These are phyloP conservation scores for Phasia obesa DNA, from an alignment of 2,888 invertebrate species.

Conservation along the genomic window DNA sequence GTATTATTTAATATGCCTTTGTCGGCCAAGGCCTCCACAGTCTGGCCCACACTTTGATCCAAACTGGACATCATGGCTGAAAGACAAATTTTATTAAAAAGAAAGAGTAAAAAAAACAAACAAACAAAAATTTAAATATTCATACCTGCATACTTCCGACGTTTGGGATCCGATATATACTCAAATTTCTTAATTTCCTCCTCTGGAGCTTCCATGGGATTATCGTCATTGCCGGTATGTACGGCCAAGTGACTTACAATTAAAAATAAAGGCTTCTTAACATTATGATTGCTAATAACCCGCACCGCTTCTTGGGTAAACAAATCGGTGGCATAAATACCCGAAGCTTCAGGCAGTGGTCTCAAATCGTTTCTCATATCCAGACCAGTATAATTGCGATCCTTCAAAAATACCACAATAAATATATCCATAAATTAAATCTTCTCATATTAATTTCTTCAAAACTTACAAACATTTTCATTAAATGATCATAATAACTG, in stretches of 20 bases:
- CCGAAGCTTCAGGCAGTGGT: slow-evolving; percentile 84
- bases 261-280: slow-evolving; percentile 88
- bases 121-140: background rate
- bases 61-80: slow-evolving; percentile 92
- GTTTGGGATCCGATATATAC: slow-evolving; percentile 86
- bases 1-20: slow-evolving; percentile 91
- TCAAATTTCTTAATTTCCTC: slow-evolving; percentile 87
- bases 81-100: background rate
- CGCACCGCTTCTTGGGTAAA: slow-evolving; percentile 86
- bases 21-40: slow-evolving; percentile 87
- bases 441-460: background rate
- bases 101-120: background rate
- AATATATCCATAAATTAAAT: background rate
- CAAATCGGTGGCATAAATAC: slow-evolving; percentile 87
- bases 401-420: slow-evolving; percentile 63
- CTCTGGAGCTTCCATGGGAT: slow-evolving; percentile 88
- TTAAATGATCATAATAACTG: slow-evolving; percentile 89
- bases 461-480: slow-evolving; percentile 82
- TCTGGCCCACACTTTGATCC: slow-evolving; percentile 91
- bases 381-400: slow-evolving; percentile 82
- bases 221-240: slow-evolving; percentile 89
- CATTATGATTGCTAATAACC: slow-evolving; percentile 85
- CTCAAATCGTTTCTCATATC: slow-evolving; percentile 84
- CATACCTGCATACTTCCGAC: slow-evolving; percentile 88
- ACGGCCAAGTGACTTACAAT: slow-evolving; percentile 91